Evolutionary conservation across 2,113 vertebrate genomes (phyloP), one percentile per base, ranked within the genome.

Genomic region (Brachyistius frenatus): DNA sequence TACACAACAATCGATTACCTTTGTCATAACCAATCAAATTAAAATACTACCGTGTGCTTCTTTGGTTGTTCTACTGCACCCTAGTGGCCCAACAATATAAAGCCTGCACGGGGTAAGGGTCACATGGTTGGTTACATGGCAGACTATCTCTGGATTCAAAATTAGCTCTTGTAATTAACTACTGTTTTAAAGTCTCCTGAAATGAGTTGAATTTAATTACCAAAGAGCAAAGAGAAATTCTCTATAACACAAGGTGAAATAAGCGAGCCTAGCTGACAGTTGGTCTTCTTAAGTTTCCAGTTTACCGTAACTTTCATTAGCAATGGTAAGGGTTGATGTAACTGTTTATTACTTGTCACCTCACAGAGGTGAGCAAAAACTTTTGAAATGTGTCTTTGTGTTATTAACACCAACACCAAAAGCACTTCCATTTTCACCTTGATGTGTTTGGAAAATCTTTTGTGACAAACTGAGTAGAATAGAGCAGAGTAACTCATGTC

Each of bases 311-410:
- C 23, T 9, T 41, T 8, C 5, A 7, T 49, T 23, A 69, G 54
- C 53, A 50, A 31, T 33, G n/a, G 46, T 46, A 44, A 61, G 14
- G 47, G 15, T 50, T 71, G 30, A 37, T 37, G 50, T 10, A 56
- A 71, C 3, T 30, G 23, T 55, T 56, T 47, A 70, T 55, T 56
- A 62, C 56, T 31, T 50, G 46, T 46, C 50, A 56, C 32, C 61
- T 54, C 4, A 58, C 15, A 3, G 11, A 8, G 30, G 13, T 30
- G 7, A 60, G 32, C 11, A 60, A 70, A 49, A 32, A 30, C 23
- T 7, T 30, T 55, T 69, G 37, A 44, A 2, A 4, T 7, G 0
- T n/a, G 36, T 62, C 9, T 56, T 2, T 44, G 15, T 66, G 49
- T 32, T 55, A 44, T 79, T 37, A 66, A 44, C 52, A 53, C 13